These are phyloP conservation scores for Chrysomallon squamiferum DNA, from an alignment of 1,140 invertebrate genomes.

Conservation along the genomic window DNA sequence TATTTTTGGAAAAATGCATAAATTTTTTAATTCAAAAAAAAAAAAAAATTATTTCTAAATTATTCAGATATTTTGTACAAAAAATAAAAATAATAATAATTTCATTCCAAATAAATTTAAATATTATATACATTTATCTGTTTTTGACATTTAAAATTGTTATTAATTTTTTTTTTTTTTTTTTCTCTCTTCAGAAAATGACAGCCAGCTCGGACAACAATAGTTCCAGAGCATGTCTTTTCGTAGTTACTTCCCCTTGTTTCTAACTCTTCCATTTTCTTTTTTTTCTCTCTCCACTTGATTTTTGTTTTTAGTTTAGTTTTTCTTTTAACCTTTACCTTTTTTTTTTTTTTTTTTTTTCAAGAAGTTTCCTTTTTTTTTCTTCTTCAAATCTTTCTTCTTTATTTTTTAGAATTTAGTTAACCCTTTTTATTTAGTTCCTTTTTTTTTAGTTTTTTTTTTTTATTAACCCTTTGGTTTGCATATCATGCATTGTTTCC, in stretches of 20 bases:
- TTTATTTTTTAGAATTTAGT: conserved; percentile 16
- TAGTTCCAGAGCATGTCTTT: conserved; percentile 14
- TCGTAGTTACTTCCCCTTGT: conserved; percentile 14
- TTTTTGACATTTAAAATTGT: too few species aligned
- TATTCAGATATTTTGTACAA: too few species aligned
- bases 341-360: conserved; percentile 15
- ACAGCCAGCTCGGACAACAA: conserved; percentile 11
- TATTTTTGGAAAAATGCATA: too few species aligned
- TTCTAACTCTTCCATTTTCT: conserved; percentile 18
- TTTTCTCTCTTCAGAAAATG: conserved; percentile 33
- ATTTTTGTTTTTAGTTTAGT: conserved; percentile 11
- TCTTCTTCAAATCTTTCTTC: conserved; percentile 13
- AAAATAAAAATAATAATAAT: too few species aligned
- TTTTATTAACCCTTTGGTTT: conserved; percentile 10
- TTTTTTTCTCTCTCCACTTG: conserved; percentile 19
- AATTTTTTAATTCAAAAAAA: too few species aligned
- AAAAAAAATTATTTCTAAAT: too few species aligned
- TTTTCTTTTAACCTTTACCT: conserved; percentile 18
- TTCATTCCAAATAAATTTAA: too few species aligned
- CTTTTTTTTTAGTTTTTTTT: conserved; percentile 10
- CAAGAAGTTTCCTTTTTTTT: conserved; percentile 9
- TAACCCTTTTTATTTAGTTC: conserved; percentile 9
- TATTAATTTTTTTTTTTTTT: conserved; percentile 16
- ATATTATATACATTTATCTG: too few species aligned
- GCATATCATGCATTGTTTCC: conserved; percentile 9